These are phyloP conservation scores for Tortricodes alternella DNA, from an alignment of 2,888 invertebrate genomes.

Conservation along the genomic window DNA sequence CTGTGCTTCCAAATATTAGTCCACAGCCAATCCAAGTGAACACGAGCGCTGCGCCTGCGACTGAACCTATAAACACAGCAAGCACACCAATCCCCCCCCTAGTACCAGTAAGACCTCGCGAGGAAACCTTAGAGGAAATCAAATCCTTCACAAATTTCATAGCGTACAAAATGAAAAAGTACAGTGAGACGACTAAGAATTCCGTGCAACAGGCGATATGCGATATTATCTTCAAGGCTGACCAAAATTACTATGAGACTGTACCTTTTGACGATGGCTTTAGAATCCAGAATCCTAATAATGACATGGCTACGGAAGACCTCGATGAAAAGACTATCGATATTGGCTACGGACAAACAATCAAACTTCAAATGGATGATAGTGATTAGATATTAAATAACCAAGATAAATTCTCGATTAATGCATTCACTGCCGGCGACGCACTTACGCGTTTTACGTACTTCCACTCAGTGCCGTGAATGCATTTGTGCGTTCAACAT, in stretches of 20 bases:
- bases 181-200: constrained; percentile 45
- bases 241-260: constrained; percentile 44
- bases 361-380: constrained; percentile 13
- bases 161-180: constrained; percentile 54
- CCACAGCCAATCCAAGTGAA: neutral
- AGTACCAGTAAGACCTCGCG: constrained; percentile 24
- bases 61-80: constrained; percentile 11
- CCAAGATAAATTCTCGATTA: neutral
- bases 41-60: neutral
- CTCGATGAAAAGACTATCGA: constrained; percentile 19
- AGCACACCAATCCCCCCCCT: constrained; percentile 6
- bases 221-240: constrained; percentile 55
- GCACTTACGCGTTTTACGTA: too few species aligned
- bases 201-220: constrained; percentile 54
- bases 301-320: neutral
- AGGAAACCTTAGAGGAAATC: constrained; percentile 47
- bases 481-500: too few species aligned
- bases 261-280: constrained; percentile 1
- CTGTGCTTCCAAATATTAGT: constrained; percentile 15
- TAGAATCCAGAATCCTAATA: neutral
- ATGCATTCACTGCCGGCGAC: too few species aligned
- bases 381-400: neutral
- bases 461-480: too few species aligned
- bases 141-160: constrained; percentile 50
- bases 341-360: constrained; percentile 20